Conservation (phyloP, 2,888 invertebrate species). For the Tupiocoris notatus region DNA sequence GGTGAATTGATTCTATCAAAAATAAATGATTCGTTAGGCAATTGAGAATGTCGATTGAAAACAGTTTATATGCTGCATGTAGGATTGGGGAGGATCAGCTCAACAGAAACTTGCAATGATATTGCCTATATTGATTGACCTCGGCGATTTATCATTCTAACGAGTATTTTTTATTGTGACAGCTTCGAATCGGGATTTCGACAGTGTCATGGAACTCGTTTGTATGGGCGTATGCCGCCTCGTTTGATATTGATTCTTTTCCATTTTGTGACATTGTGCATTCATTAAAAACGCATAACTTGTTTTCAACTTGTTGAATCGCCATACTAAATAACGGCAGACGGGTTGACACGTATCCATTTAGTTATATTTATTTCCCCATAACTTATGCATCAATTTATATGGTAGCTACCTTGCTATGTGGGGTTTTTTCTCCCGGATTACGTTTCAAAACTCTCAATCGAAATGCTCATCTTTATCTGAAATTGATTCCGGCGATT, state of each 20-base stretch:
- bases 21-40: neutral
- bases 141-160: neutral
- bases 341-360: too few relatives aligned
- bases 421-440: too few relatives aligned
- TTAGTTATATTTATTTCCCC: too few relatives aligned
- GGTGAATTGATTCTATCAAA: neutral
- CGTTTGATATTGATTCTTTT: neutral
- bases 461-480: too few relatives aligned
- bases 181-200: neutral
- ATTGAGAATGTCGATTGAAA: neutral
- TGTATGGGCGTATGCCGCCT: neutral
- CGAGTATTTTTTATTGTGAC: neutral
- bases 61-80: neutral
- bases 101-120: neutral
- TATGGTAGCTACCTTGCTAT: too few relatives aligned
- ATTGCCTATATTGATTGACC: neutral
- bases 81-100: neutral
- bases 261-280: neutral
- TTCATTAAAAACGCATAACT: neutral
- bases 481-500: too few relatives aligned
- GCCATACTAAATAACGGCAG: too few relatives aligned
- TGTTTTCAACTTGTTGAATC: too few relatives aligned
- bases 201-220: too few relatives aligned
- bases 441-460: too few relatives aligned
- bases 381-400: too few relatives aligned